Evolutionary conservation across 2,113 vertebrate genomes (phyloP).

Genomic region (Cettia cetti): DNA sequence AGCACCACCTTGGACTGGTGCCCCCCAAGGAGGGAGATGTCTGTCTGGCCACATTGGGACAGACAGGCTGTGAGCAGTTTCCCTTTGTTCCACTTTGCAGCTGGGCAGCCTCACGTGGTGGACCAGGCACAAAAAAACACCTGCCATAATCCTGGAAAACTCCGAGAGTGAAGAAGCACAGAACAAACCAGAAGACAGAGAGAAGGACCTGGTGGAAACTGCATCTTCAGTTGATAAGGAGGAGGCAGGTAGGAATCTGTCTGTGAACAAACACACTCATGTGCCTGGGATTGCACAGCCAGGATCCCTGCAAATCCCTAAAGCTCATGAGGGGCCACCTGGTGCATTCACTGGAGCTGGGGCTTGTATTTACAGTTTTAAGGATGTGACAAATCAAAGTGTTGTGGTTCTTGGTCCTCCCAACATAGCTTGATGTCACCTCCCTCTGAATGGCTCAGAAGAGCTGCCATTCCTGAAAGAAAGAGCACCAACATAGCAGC

Average conservation of each 20-base stretch:
- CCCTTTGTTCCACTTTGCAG: slow-evolving; percentile 55
- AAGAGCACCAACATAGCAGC: not conserved
- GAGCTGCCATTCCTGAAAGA: not conserved
- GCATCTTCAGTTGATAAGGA: not conserved
- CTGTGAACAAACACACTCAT: accelerated
- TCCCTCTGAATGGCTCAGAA: not conserved
- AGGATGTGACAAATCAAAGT: not conserved
- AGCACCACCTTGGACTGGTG: not conserved
- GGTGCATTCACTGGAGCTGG: not conserved
- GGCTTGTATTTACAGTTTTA: not conserved
- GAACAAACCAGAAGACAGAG: not conserved
- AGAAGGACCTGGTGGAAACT: not conserved
- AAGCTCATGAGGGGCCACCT: not conserved
- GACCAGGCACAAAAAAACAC: slow-evolving; percentile 75
- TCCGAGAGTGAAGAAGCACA: not conserved
- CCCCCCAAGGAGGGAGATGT: not conserved
- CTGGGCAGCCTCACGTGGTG: slow-evolving; percentile 88
- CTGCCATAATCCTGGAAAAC: slow-evolving; percentile 35
- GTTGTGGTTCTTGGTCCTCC: not conserved
- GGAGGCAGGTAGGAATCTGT: not conserved
- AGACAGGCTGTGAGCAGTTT: not conserved
- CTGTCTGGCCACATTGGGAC: not conserved
- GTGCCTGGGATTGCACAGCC: not conserved
- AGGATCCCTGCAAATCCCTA: not conserved
- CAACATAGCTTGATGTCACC: not conserved